Evolutionary conservation across 2,113 vertebrate genomes (phyloP), one percentile per base, ranked within the genome.

Genomic region (Chlamydotis undulata): DNA sequence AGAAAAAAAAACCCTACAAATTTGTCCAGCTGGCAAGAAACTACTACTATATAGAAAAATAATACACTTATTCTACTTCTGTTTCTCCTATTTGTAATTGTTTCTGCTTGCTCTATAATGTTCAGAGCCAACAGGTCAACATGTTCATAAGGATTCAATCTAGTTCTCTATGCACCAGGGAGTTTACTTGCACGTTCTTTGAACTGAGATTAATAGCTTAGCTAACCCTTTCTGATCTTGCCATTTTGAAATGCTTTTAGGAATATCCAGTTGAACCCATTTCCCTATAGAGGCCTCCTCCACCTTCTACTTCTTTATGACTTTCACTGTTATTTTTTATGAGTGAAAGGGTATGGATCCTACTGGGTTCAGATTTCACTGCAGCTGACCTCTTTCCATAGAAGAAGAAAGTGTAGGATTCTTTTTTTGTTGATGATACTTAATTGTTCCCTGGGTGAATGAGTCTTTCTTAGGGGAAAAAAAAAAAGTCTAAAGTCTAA

Each of bases 161-260:
- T 95, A 93, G 52, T 89, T 86, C 59, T 79, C n/a, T 87, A 43
- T 75, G 63, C 85, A 73, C 35, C 24, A 41, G 86, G 91, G 94
- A 94, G 52, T 93, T 82, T 83, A 50, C 61, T 87, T 95, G 67
- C 81, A 75, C 50, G 71, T 79, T 83, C 78, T 97, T 97, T 95
- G 93, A 97, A 96, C 94, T 91, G 69, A 96, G 87, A 95, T 96
- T 94, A 94, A 93, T 93, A 94, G 55, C n/a, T 95, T 88, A 83
- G 59, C 91, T 97, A 95, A 92, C 87, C 88, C 53, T 95, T 97
- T 92, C 90, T 96, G 97, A 96, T 97, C 95, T 74, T 97, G 70
- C 74, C 64, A 94, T 97, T 97, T 96, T 96, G 63, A 93, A 96
- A 95, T 93, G 75, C 59, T 95, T 97, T 96, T 90, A 97, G 87